Base-by-base conservation (phyloP, 2,888 invertebrate species). In the Ornithoptera alexandrae region DNA sequence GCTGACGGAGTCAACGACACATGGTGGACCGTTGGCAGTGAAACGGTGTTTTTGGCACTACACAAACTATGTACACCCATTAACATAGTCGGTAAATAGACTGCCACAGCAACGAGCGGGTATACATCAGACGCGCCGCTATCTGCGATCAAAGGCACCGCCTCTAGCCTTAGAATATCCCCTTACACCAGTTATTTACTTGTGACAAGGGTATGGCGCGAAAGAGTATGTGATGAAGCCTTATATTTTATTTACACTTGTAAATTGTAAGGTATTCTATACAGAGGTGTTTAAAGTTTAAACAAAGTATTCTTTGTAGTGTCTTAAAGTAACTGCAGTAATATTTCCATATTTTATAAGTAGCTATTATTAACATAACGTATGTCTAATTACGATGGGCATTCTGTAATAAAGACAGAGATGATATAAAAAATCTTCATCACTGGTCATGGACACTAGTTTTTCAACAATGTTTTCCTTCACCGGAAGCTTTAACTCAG, bases 1-100 rank as follows among this genome's bases (percentile, higher is more conserved):
- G 46, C 56, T 56, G 2, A 24, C 10, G 30, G 53, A 56, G 66
- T 70, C 70, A 70, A 67, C 63, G 70, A 67, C 62, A 65, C n/a
- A 6, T 6, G 50, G 53, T 71, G 62, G 58, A 72, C 82, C 77
- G 84, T 81, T 84, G 82, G 76, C 72, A 75, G 72, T 77, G 76
- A 80, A 81, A 81, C 78, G 74, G 82, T 82, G 81, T 84, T 46
- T 86, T 87, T 84, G 85, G 85, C 85, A 84, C 82, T 79, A 74
- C 72, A 69, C 67, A 67, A 67, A 74, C 74, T 78, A 71, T 76
- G 79, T 81, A 77, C 76, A 76, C 77, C 78, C 77, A 81, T 79
- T 77, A 81, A 76, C 75, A 76, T 77, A 72, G 66, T 70, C 53
- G 65, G 71, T 70, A 75, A 70, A 74, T 71, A 74, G 72, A 74